Conservation (phyloP, 2,888 invertebrate species). For the Galeruca laticollis region DNA sequence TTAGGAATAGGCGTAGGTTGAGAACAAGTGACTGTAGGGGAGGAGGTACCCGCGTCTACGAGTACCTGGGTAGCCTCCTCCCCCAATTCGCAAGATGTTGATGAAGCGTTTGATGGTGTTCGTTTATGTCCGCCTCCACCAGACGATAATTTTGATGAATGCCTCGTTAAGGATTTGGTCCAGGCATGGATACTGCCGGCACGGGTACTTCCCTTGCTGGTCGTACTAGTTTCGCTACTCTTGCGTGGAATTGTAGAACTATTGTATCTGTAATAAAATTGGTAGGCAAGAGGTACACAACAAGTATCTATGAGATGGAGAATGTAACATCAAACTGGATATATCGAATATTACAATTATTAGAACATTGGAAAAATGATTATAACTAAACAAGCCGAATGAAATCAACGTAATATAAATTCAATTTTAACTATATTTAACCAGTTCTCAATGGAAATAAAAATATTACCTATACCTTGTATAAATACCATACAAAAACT, state of each 20-base stretch:
- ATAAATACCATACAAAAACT: too few species aligned
- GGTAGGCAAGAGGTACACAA: conserved; percentile 23
- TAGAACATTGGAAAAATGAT: background rate
- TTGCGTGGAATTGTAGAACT: conserved; percentile 65
- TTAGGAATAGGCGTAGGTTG: conserved; percentile 46
- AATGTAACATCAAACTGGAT: background rate
- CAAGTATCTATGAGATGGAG: background rate
- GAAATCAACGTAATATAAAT: too few species aligned
- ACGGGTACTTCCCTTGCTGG: conserved; percentile 53
- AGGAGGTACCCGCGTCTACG: conserved; percentile 67
- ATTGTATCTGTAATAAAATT: conserved; percentile 56
- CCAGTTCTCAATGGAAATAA: too few species aligned
- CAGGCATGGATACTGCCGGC: conserved; percentile 53
- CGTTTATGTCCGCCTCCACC: conserved; percentile 62
- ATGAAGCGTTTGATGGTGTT: conserved; percentile 57
- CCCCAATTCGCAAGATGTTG: conserved; percentile 66
- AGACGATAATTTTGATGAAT: conserved; percentile 48
- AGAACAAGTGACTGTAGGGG: conserved; percentile 66
- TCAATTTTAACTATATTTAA: too few species aligned
- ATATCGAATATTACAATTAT: background rate
- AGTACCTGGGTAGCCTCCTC: conserved; percentile 70
- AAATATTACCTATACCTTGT: too few species aligned
- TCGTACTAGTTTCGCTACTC: conserved; percentile 59
- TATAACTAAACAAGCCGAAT: background rate
- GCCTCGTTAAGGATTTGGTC: conserved; percentile 66